Evolutionary conservation across 1,140 invertebrate species (phyloP), one percentile per base, ranked within the genome.

Genomic region (Aphelinus certus): DNA sequence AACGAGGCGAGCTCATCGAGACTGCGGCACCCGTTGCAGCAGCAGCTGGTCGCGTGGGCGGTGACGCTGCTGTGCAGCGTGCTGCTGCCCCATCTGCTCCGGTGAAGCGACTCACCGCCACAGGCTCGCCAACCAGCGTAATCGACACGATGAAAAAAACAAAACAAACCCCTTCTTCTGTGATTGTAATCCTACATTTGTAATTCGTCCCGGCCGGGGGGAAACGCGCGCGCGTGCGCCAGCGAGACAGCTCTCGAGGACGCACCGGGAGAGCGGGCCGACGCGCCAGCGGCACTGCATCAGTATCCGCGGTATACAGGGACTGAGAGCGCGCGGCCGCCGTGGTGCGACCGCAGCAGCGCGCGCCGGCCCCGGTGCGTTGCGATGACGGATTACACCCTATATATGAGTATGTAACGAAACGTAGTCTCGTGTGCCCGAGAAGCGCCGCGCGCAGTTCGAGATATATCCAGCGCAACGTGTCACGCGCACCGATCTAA

Each of bases 111-210:
- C 81, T 79, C 70, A 73, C 61, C 70, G 49, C 43, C 48, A 46
- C 47, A 48, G 47, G 63, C 4, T 53, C 51, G 51, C 4, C 51
- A 9, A 4, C 51, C 4, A 53, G 26, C 26, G 26, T 26, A 26
- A 26, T 26, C 26, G 26, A 26, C 26, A 26, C 26, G 26, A 26
- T 26, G 26, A 77, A 76, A 78, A 78, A 77, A 79, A 84, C 77
- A 74, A 83, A 83, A 70, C 55, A 64, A 69, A 74, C 83, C 85
- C 85, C 85, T 86, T 87, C 85, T 88, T 87, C 87, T 88, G 87
- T 88, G 87, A 88, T 88, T 87, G 67, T 75, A 75, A 86, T 87
- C 85, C 86, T 88, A 87, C 83, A 83, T 88, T 88, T 86, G 48
- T 63, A 88, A 88, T 88, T 87, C 81, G 84, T 87, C 87, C 84